A percentile compares a stretch with the other conserved stretches of the same genome.
Evolutionary conservation across 1,140 invertebrate species (phyloP).

Genomic region (Cryptotermes secundus): DNA sequence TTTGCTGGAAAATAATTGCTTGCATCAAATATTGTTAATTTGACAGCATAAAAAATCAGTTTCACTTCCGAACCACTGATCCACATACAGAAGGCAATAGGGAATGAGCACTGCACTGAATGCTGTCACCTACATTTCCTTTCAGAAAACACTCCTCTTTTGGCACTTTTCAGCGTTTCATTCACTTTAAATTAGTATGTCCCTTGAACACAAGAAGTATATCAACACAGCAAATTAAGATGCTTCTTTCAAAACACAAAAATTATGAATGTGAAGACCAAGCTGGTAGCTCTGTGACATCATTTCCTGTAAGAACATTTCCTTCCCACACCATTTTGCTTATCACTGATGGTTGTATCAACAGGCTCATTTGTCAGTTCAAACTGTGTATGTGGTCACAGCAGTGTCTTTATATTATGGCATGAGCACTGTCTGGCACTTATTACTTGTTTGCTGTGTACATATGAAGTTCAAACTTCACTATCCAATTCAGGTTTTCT

Average conservation of each 20-base stretch:
- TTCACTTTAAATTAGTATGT: neutral
- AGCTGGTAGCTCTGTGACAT: neutral
- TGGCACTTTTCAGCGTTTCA: neutral
- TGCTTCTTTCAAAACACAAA: neutral
- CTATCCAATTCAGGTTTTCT: too few relatives aligned
- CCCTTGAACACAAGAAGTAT: neutral
- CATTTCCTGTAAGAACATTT: constrained; percentile 7
- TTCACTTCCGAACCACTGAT: neutral
- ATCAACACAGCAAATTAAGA: neutral
- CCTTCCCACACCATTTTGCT: neutral
- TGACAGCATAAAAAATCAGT: neutral
- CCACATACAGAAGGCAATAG: neutral
- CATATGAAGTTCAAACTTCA: too few relatives aligned
- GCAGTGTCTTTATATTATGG: too few relatives aligned
- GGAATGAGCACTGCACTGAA: neutral
- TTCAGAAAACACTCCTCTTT: neutral
- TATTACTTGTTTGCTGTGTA: too few relatives aligned
- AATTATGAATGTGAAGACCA: neutral
- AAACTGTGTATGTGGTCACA: too few relatives aligned
- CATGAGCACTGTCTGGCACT: too few relatives aligned
- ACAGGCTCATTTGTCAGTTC: neutral
- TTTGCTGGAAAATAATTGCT: neutral
- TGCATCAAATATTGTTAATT: neutral
- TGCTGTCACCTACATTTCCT: neutral
- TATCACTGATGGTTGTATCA: neutral